Evolutionary conservation across 2,797 vertebrate genomes (phyloP).

Genomic region (Aplochiton taeniatus): DNA sequence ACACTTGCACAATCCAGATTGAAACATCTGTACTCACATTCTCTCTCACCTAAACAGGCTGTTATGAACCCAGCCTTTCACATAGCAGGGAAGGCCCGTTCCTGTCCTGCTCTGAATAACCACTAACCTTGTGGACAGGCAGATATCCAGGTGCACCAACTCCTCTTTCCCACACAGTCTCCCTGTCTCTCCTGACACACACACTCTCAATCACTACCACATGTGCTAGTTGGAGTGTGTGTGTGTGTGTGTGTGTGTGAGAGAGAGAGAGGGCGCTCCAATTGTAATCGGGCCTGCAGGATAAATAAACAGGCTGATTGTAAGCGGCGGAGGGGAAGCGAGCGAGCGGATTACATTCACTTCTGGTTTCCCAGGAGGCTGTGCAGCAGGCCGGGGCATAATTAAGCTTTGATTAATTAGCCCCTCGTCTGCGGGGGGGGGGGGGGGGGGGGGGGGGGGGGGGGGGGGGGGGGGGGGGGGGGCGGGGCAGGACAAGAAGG

Average conservation of each 20-base stretch:
- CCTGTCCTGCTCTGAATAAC: not conserved
- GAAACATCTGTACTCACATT: constrained; percentile 31
- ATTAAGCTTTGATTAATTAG: constrained; percentile 65
- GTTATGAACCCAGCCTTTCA: not conserved
- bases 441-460: not conserved
- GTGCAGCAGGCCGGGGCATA: constrained; percentile 39
- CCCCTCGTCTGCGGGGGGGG: constrained; percentile 29
- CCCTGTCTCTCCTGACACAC: constrained; percentile 38
- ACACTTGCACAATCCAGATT: constrained; percentile 9
- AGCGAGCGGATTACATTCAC: constrained; percentile 76
- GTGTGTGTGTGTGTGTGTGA: constrained; percentile 48
- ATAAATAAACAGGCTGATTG: constrained; percentile 86
- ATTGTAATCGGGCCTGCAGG: constrained; percentile 70
- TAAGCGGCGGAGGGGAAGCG: constrained; percentile 58
- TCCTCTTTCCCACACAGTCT: constrained; percentile 61
- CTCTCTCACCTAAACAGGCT: constrained; percentile 42
- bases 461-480: not conserved
- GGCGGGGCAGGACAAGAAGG: not conserved
- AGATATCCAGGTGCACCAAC: constrained; percentile 75
- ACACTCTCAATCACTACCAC: constrained; percentile 25
- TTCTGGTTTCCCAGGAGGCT: constrained; percentile 63
- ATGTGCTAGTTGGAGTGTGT: constrained; percentile 71
- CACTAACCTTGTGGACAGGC: constrained; percentile 53
- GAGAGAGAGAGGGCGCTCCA: constrained; percentile 56
- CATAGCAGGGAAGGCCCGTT: not conserved